Conservation (phyloP, 2,888 invertebrate genomes). For the Selenia dentaria region DNA sequence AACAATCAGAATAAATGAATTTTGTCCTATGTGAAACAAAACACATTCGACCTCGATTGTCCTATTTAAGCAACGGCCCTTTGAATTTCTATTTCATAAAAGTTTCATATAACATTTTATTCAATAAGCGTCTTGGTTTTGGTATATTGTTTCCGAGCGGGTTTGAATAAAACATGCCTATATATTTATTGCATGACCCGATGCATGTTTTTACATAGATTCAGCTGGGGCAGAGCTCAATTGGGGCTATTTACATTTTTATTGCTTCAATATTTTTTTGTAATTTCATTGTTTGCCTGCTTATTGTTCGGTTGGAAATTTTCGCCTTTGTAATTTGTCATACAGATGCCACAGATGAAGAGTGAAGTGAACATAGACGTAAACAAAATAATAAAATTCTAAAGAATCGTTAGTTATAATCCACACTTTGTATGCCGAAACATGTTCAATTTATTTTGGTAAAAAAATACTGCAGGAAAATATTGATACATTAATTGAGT, state of each 20-base stretch:
- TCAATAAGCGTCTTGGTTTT: constrained; percentile 55
- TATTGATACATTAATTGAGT: too few species aligned
- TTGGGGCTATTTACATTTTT: constrained; percentile 68
- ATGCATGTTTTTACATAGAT: constrained; percentile 76
- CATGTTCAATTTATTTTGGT: too few species aligned
- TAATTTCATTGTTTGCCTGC: constrained; percentile 35
- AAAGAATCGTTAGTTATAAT: too few species aligned
- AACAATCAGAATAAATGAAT: constrained; percentile 11
- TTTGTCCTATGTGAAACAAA: not conserved
- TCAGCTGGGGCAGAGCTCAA: constrained; percentile 45
- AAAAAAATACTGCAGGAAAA: too few species aligned
- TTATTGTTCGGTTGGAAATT: constrained; percentile 26
- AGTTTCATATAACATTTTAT: constrained; percentile 48
- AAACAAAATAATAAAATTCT: too few species aligned
- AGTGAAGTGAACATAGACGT: not conserved
- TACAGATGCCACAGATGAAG: not conserved
- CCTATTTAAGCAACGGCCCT: constrained; percentile 1
- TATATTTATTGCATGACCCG: constrained; percentile 67
- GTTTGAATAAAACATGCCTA: constrained; percentile 73
- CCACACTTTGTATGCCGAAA: too few species aligned
- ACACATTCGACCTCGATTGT: not conserved
- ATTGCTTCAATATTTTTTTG: constrained; percentile 46
- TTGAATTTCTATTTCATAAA: constrained; percentile 31
- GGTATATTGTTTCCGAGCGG: constrained; percentile 69
- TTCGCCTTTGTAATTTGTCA: constrained; percentile 5